Base-by-base conservation (phyloP, 2,888 invertebrate species). In the Allacma fusca region DNA sequence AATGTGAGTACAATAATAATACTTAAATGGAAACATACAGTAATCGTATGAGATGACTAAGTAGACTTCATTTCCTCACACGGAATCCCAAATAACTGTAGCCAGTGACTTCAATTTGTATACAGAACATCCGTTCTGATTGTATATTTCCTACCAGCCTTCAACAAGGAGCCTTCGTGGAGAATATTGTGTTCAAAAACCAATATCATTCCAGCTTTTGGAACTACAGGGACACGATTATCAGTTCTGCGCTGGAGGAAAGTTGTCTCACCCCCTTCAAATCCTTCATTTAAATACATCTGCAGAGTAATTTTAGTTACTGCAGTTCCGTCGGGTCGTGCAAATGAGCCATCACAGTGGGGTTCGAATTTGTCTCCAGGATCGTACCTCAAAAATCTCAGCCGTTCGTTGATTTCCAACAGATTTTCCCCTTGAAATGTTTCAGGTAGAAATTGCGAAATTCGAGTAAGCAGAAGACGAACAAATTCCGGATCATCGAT, bases 401-500 rank as follows among this genome's bases (percentile, higher is more conserved):
- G 68, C 26, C 77, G 21, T 23, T 77, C 77, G 50, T 77, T 77
- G 9, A 77, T 44, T 28, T 64, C 72, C 28, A 73, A 23, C 13
- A 77, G n/a, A 24, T 1, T n/a, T 12, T 67, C 28, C 24, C 26
- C 67, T 2, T 59, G 4, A 34, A 73, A 73, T 23, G n/a, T 44
- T 16, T 2, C 0, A 9, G 72, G 77, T 2, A 77, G 24, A 29
- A 73, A 77, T 13, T 43, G 23, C 1, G 26, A 19, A 9, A 77
- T 72, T 4, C 77, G 64, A 4, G 9, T 19, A 19, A 29, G 62
- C 1, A 77, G 67, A 16, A 29, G 21, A 23, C 24, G n/a, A 2
- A 67, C 28, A 67, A 77, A 77, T 24, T 72, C 77, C 5, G 40
- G 23, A 28, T 77, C 77, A 44, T 77, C 77, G 1, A 77, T 72